Percentiles rank a stretch among this genome's conserved stretches.
Conservation (phyloP, 2,888 invertebrate species). For the Cryptocheilus praepositus region DNA sequence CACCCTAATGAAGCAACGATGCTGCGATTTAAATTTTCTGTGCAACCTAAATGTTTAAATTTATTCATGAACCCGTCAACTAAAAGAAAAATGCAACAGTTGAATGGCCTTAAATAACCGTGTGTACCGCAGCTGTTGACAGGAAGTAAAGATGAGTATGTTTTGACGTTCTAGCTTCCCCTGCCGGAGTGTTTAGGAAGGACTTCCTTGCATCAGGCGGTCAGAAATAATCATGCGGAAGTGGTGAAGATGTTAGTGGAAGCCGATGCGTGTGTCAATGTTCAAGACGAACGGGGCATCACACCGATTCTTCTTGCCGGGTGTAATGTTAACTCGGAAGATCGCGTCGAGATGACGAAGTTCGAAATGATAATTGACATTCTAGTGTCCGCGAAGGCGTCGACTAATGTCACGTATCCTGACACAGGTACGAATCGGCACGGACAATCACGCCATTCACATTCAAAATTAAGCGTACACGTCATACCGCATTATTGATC, state of each 20-base stretch:
- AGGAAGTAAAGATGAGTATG: too few relatives aligned
- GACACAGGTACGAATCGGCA: conserved; percentile 48
- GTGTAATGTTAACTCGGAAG: conserved; percentile 54
- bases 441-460: too few relatives aligned
- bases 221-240: conserved; percentile 67
- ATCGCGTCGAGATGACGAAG: conserved; percentile 44
- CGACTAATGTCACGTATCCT: conserved; percentile 45
- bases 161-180: conserved; percentile 59
- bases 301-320: conserved; percentile 73
- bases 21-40: too few relatives aligned
- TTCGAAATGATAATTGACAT: conserved; percentile 68
- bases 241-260: conserved; percentile 67
- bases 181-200: conserved; percentile 70
- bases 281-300: conserved; percentile 67
- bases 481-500: too few relatives aligned
- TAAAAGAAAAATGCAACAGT: too few relatives aligned
- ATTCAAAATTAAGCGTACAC: too few relatives aligned
- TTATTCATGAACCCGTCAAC: too few relatives aligned
- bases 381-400: conserved; percentile 62
- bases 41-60: too few relatives aligned
- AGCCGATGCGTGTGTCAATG: conserved; percentile 67
- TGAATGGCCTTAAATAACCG: too few relatives aligned
- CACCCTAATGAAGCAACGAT: too few relatives aligned
- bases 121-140: too few relatives aligned
- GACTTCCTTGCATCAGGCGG: conserved; percentile 72